Evolutionary conservation across 2,113 vertebrate species (phyloP), one percentile per base, ranked within the genome.

Genomic region (Ciconia stormi): DNA sequence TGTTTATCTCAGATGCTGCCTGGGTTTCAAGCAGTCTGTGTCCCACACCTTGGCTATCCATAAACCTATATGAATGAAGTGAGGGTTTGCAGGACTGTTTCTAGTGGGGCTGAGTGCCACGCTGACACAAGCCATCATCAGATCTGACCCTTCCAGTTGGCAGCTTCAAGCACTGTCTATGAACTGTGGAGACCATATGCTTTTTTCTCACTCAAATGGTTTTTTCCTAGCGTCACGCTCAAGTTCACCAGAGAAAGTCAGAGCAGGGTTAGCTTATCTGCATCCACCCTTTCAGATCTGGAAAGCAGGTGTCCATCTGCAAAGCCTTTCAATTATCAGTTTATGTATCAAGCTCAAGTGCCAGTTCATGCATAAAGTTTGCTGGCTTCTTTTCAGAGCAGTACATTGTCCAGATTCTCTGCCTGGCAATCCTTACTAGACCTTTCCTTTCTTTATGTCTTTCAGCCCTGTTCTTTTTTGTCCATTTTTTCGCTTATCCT

Each of bases 201-300:
- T 59, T 83, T 56, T 38, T 56, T 69, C 61, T 80, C 58, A 38
- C 52, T 65, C 29, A 14, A 21, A 46, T 34, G 2, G 2, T 73
- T 62, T 88, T 81, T 47, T 14, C 56, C n/a, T 52, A 27, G 23
- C 3, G 1, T 61, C 56, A 53, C 0, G 0, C 26, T 79, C 53
- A 85, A 36, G 34, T 52, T 93, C 58, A 65, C 14, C 36, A 62
- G 55, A 50, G 20, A 65, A 94, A 56, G 46, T 50, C 58, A n/a
- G 16, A 50, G 19, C 40, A 90, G 55, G 42, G 17, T 83, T 78
- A 55, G 13, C 11, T 66, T 56, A 23, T 42, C 53, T 82, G 32
- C 11, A 65, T 72, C 23, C 13, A n/a, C 7, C 3, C 82, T 65
- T 85, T 79, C 69, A 67, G 30, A 5, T 63, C 44, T 63, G 6